Conservation (phyloP, 2,797 vertebrate species). For the Hippoglossus hippoglossus region DNA sequence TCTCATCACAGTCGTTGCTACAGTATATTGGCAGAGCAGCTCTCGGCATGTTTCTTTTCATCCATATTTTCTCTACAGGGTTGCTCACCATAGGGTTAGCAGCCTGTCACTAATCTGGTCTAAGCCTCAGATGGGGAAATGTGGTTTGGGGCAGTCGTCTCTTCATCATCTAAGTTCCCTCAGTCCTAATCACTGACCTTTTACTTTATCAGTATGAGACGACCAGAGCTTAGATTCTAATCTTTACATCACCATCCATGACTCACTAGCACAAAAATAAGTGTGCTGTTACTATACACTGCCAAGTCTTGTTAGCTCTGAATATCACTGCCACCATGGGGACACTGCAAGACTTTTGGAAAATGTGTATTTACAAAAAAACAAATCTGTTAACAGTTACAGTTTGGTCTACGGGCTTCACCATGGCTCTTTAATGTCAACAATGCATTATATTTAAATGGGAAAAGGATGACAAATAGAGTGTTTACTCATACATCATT, state of each 20-base stretch:
- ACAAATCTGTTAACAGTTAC: too few relatives aligned
- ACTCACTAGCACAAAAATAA: constrained; percentile 14
- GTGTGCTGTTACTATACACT: not conserved
- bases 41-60: constrained; percentile 13
- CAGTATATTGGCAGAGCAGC: not conserved
- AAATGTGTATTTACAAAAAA: too few relatives aligned
- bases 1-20: not conserved
- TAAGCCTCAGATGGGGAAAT: constrained; percentile 59
- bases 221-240: constrained; percentile 41
- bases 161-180: constrained; percentile 41
- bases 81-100: constrained; percentile 41
- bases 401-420: not conserved
- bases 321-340: not conserved
- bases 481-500: too few relatives aligned
- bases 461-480: too few relatives aligned
- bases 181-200: constrained; percentile 42
- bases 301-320: not conserved
- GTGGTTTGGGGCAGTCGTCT: constrained; percentile 41
- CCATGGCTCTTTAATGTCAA: not conserved
- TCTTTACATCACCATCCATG: constrained; percentile 33
- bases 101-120: constrained; percentile 65
- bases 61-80: constrained; percentile 7
- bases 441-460: too few relatives aligned
- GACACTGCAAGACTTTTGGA: not conserved
- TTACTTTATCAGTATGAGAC: constrained; percentile 31